phyloP scores from a whole-genome alignment of 2,888 invertebrate genomes.

The Apotomis turbidana region DNA sequence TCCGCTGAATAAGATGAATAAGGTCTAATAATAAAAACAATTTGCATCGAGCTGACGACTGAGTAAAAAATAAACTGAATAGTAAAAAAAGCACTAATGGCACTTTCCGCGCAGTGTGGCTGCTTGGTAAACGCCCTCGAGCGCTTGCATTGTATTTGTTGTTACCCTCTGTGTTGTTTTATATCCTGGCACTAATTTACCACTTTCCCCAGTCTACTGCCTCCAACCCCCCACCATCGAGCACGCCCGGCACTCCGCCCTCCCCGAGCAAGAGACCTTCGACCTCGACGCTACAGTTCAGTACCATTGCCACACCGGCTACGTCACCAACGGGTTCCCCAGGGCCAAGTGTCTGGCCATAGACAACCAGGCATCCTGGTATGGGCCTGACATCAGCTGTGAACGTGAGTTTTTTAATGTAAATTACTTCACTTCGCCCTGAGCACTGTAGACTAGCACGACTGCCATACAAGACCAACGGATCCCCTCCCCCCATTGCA shows the following conservation, averaged over 20 bases:
- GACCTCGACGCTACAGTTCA: conserved; percentile 95
- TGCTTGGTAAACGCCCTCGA: too few species aligned
- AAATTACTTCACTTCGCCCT: conserved; percentile 79
- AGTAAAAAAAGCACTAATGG: too few species aligned
- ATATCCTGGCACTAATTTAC: conserved; percentile 8
- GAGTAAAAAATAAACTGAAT: too few species aligned
- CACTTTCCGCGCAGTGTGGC: too few species aligned
- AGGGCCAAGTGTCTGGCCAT: conserved; percentile 96
- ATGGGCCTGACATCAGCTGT: conserved; percentile 97
- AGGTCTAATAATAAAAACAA: too few species aligned
- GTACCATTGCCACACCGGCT: conserved; percentile 98
- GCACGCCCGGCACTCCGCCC: conserved; percentile 94
- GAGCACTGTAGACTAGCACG: conserved; percentile 95
- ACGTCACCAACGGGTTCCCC: conserved; percentile 95
- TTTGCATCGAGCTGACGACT: too few species aligned
- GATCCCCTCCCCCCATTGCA: conserved; percentile 59
- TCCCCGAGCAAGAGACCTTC: conserved; percentile 93
- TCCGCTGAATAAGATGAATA: too few species aligned
- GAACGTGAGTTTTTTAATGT: conserved; percentile 87
- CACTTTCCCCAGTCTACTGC: conserved; percentile 87
- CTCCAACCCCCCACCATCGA: conserved; percentile 92
- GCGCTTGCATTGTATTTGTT: too few species aligned
- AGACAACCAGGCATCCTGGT: conserved; percentile 96
- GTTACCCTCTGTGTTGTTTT: too few species aligned
- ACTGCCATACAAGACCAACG: conserved; percentile 85